Base-by-base conservation (phyloP, 64 coral and sea anemone genomes). In the Dendrophyllia cribrosa region DNA sequence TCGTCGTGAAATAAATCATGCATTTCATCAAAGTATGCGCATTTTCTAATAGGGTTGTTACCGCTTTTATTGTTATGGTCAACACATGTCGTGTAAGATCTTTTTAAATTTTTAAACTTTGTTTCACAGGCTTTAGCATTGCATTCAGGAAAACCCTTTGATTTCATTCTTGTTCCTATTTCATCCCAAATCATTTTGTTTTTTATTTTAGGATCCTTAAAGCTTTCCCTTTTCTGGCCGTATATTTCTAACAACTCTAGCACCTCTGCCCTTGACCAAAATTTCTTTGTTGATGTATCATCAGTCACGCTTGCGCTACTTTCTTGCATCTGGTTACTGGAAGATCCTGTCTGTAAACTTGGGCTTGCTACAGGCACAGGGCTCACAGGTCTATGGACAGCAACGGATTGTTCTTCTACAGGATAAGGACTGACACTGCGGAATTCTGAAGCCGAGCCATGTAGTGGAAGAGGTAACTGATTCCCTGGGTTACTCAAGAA, bases 21-120 rank as follows among this genome's bases (percentile, higher is more conserved):
- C 26, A 72, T 72, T 72, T 72, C 26, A 72, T 72, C 69, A 45
- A 13, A 72, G 69, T 72, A 44, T 47, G 69, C 13, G 7, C 69
- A 72, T 72, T 72, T 72, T 25, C 69, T 72, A 5, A 72, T 72
- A 6, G 69, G 69, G 25, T 72, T 72, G 69, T 72, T 72, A 44
- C 25, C 69, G 43, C 69, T 72, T 13, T 72, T 72, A 0, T 72
- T 72, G 70, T 72, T 46, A 4, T 44, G 70, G 11, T 72, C 24
- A 72, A 45, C 4, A 72, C 70, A 72, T 43, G 70, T 72, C 43
- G 9, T 72, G 7, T 9, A 72, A 72, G 70, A 10, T 45, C 11
- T 72, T 11, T 44, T 72, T 46, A 44, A 44, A 72, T 11, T 72
- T 45, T 72, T 72, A 15, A 72, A 72, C 70, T 72, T 72, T 72